Base-by-base conservation (phyloP, 2,888 invertebrate genomes). In the Pristionchus maxplancki region DNA sequence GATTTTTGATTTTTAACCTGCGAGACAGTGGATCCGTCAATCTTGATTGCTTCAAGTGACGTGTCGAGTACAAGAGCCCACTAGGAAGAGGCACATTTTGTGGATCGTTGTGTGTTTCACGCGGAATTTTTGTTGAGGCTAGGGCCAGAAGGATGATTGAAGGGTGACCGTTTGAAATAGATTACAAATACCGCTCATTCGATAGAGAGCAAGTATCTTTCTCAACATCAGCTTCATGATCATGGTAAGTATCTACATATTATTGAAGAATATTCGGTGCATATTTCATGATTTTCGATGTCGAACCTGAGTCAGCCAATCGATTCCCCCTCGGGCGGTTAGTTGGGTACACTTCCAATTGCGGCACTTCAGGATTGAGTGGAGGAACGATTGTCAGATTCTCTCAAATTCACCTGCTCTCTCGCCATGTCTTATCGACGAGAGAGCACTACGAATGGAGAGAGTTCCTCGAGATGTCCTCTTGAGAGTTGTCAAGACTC, bases 401-500 rank as follows among this genome's bases (percentile, higher is more conserved):
- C 58, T 58, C 58, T 58, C 24, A 20, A 58, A 50, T 50, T 50
- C 17, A 0, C 50, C 11, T 17, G 20, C 50, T 50, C 50, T 50
- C 50, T 50, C 50, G n/a, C n/a, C n/a, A n/a, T n/a, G n/a, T n/a
- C n/a, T n/a, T n/a, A n/a, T n/a, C n/a, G n/a, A n/a, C n/a, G n/a
- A 58, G n/a, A 58, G 58, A 58, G 2, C 58, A 58, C 4, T 1
- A 20, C 6, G 20, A 58, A n/a, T 58, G 4, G 58, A 58, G 58
- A 58, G 58, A 58, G 31, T 74, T 74, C 71, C 37, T 64, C 37
- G 37, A 20, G 44, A 28, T 78, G 44, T 28, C 78, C 78, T 78
- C 78, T 78, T 78, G 78, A 78, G 44, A 78, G 78, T 78, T 71
- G 71, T 71, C 71, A 71, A 71, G 78, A 44, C 58, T 58, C 58